Evolutionary conservation across 2,113 vertebrate genomes (phyloP).

Genomic region (Neomonachus schauinslandi): DNA sequence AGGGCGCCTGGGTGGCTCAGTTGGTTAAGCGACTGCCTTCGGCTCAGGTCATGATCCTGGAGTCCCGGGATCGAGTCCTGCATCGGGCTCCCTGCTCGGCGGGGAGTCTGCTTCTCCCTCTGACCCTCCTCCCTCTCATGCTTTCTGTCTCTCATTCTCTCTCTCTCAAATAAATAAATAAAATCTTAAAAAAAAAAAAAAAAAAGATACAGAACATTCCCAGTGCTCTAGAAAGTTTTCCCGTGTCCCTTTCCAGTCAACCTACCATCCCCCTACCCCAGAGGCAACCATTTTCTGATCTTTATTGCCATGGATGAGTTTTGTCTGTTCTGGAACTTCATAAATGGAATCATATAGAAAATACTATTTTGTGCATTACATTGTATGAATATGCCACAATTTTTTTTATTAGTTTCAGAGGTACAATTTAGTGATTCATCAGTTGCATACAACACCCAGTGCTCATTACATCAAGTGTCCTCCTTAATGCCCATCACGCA

Average conservation of each 20-base stretch:
- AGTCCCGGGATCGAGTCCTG: too few relatives aligned
- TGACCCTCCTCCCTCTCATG: too few relatives aligned
- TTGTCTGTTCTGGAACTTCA: neutral
- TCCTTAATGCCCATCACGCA: neutral
- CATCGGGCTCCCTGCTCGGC: too few relatives aligned
- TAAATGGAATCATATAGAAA: neutral
- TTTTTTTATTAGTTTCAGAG: neutral
- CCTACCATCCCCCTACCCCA: neutral
- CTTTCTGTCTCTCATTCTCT: too few relatives aligned
- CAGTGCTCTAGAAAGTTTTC: neutral
- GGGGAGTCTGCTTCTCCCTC: too few relatives aligned
- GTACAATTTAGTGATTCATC: neutral
- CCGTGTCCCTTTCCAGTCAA: neutral
- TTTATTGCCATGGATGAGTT: neutral
- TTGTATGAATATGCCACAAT: neutral
- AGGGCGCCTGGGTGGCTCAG: too few relatives aligned
- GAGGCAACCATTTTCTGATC: neutral
- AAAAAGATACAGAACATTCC: too few relatives aligned
- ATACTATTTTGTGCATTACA: neutral
- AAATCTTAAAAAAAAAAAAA: too few relatives aligned
- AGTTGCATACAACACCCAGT: neutral
- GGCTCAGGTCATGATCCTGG: too few relatives aligned
- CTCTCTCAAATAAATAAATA: too few relatives aligned
- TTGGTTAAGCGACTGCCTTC: too few relatives aligned
- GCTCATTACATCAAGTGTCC: neutral